A percentile compares a stretch with the other conserved stretches of the same genome.
Conservation (phyloP, 1,140 invertebrate species). For the Pseudomyrmex flavicornis region DNA sequence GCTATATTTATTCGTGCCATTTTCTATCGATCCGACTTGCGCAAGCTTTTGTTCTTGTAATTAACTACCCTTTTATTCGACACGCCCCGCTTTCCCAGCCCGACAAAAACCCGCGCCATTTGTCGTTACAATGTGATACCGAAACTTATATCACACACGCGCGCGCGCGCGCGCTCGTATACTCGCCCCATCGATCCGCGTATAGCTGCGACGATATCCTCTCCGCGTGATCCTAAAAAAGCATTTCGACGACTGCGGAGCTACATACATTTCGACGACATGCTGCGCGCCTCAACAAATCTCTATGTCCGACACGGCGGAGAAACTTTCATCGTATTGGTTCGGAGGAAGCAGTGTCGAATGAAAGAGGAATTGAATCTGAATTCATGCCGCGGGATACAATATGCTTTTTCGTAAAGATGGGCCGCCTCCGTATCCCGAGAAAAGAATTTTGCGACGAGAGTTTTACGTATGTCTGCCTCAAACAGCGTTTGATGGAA, state of each 20-base stretch:
- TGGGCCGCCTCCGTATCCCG: neutral
- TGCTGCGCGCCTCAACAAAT: constrained; percentile 28
- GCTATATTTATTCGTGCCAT: constrained; percentile 48
- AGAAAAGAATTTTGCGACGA: constrained; percentile 42
- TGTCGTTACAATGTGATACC: constrained; percentile 39
- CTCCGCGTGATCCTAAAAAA: constrained; percentile 26
- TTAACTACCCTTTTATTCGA: constrained; percentile 67
- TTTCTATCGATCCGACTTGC: constrained; percentile 62
- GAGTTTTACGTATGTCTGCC: constrained; percentile 43
- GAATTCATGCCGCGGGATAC: constrained; percentile 57
- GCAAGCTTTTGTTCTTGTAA: constrained; percentile 73
- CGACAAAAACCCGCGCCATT: constrained; percentile 32
- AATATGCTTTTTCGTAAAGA: constrained; percentile 57
- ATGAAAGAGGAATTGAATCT: constrained; percentile 60
- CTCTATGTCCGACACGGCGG: constrained; percentile 41
- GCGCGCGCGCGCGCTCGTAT: neutral
- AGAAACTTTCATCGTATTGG: constrained; percentile 53
- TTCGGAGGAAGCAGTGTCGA: constrained; percentile 42
- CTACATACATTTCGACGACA: constrained; percentile 35
- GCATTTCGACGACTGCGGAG: neutral
- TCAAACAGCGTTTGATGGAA: constrained; percentile 45
- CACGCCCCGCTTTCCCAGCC: neutral
- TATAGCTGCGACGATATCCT: neutral
- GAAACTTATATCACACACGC: constrained; percentile 27
- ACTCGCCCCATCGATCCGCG: constrained; percentile 34